Conservation (phyloP, 2,888 invertebrate species). For the Cryptus armator region DNA sequence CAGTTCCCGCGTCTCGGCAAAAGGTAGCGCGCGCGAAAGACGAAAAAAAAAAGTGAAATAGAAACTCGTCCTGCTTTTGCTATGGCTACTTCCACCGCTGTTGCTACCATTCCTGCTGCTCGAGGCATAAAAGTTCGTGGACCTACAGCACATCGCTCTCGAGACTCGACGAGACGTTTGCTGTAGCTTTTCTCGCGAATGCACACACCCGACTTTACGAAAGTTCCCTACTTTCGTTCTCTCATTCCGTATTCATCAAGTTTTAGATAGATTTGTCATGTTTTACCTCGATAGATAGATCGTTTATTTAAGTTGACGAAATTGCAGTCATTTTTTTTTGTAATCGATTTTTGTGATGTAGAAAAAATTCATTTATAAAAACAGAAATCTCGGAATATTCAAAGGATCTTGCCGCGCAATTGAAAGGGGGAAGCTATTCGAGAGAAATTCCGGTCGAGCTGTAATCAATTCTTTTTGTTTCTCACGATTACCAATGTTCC, state of each 20-base stretch:
- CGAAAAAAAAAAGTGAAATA: conserved; percentile 31
- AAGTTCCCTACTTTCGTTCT: conserved; percentile 44
- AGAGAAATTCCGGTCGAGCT: too few relatives aligned
- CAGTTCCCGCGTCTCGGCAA: conserved; percentile 45
- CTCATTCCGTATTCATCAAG: background rate
- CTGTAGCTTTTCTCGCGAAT: conserved; percentile 42
- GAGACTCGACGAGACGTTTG: conserved; percentile 41
- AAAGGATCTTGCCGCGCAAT: too few relatives aligned
- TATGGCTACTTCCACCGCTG: conserved; percentile 1
- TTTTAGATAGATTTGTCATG: background rate
- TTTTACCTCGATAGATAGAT: too few relatives aligned
- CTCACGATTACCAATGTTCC: too few relatives aligned
- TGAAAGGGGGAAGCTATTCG: too few relatives aligned
- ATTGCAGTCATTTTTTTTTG: too few relatives aligned
- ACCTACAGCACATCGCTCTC: conserved; percentile 33
- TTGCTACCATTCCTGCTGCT: conserved; percentile 24
- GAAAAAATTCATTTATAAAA: too few relatives aligned
- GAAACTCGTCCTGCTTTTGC: conserved; percentile 41
- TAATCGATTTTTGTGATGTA: too few relatives aligned
- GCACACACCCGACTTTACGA: conserved; percentile 49
- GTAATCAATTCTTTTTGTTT: too few relatives aligned
- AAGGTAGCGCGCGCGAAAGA: conserved; percentile 19
- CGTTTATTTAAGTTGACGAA: too few relatives aligned
- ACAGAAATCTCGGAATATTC: too few relatives aligned
- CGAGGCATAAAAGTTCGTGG: conserved; percentile 48